Evolutionary conservation across 2,113 vertebrate genomes (phyloP).

Genomic region (Spea bombifrons): DNA sequence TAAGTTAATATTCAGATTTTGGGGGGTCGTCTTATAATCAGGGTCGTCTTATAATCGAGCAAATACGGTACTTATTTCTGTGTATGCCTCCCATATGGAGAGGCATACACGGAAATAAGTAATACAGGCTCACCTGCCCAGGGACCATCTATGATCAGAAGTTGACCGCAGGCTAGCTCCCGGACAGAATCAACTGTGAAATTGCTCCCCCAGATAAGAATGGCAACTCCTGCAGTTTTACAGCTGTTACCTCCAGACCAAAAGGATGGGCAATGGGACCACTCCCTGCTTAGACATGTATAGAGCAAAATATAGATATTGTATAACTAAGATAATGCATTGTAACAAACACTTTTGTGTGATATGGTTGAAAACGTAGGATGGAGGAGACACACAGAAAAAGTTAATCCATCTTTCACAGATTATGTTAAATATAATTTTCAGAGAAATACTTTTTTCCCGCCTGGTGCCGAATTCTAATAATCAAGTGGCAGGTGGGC

Average conservation of each 20-base stretch:
- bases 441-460: not conserved
- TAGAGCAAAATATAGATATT: too few species aligned
- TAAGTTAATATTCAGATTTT: too few species aligned
- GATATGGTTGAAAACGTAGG: too few species aligned
- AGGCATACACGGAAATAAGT: constrained; percentile 1
- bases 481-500: not conserved
- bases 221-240: not conserved
- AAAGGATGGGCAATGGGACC: too few species aligned
- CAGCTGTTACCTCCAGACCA: not conserved
- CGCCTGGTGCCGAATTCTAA: not conserved
- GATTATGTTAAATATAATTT: not conserved
- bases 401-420: too few species aligned
- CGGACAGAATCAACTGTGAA: not conserved
- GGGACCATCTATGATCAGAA: not conserved
- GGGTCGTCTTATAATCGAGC: too few species aligned
- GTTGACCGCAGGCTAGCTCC: not conserved
- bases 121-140: not conserved
- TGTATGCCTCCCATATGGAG: not conserved
- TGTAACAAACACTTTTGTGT: too few species aligned
- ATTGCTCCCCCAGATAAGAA: not conserved
- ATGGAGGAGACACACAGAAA: too few species aligned
- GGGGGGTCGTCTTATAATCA: too few species aligned
- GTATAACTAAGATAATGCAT: too few species aligned
- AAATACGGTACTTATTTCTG: too few species aligned
- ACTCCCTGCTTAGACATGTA: too few species aligned